These are phyloP conservation scores for Platycheirus rosarum DNA, from an alignment of 2,888 invertebrate genomes.

Conservation along the genomic window DNA sequence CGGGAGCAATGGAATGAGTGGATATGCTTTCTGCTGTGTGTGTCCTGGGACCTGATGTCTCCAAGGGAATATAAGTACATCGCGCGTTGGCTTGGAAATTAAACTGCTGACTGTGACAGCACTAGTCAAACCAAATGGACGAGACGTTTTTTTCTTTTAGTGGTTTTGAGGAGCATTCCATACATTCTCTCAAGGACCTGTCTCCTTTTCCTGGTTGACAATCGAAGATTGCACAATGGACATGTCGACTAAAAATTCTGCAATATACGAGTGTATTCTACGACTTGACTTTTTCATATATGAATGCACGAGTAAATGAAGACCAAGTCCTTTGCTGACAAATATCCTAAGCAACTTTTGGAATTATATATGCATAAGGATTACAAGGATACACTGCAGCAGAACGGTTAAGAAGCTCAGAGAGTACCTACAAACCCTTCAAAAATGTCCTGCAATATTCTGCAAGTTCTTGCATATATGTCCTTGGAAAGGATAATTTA, in stretches of 20 bases:
- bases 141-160: conserved; percentile 43
- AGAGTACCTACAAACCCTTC: conserved; percentile 49
- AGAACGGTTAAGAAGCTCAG: conserved; percentile 56
- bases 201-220: conserved; percentile 23
- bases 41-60: conserved; percentile 10
- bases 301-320: neutral
- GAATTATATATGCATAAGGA: conserved; percentile 60
- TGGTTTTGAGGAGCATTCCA: conserved; percentile 22
- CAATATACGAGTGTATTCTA: conserved; percentile 2
- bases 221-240: conserved; percentile 29
- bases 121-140: conserved; percentile 64
- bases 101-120: conserved; percentile 71
- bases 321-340: conserved; percentile 38
- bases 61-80: conserved; percentile 49
- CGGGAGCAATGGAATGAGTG: neutral
- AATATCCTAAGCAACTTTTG: conserved; percentile 54
- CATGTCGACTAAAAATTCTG: conserved; percentile 39
- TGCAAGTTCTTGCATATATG: conserved; percentile 29
- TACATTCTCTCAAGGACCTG: conserved; percentile 23
- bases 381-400: conserved; percentile 30
- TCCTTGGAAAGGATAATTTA: conserved; percentile 37
- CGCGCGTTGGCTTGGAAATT: conserved; percentile 37
- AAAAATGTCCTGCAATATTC: conserved; percentile 36
- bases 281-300: conserved; percentile 5
- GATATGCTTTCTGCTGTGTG: neutral